phyloP scores from a whole-genome alignment of 92 coral and sea anemone genomes.

The Porites cylindrica region DNA sequence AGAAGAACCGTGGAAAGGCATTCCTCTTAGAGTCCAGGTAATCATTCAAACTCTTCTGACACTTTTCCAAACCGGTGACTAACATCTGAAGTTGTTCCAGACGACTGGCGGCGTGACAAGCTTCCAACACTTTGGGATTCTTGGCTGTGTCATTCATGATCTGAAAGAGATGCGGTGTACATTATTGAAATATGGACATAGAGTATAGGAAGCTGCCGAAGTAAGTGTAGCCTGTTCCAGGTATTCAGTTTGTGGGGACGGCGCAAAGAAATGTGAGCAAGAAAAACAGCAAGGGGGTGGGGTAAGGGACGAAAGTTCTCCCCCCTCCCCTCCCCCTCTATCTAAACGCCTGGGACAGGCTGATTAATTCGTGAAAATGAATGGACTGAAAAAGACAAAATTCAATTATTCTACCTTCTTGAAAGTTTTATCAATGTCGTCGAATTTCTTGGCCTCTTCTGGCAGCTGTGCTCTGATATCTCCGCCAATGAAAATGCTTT shows the following conservation, averaged over 20 bases:
- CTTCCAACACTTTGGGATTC: conserved; percentile 96
- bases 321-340: too few species aligned
- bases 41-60: conserved; percentile 98
- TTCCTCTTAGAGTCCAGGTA: conserved; percentile 99
- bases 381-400: neutral
- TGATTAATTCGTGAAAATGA: too few species aligned
- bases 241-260: too few species aligned
- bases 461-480: conserved; percentile 99
- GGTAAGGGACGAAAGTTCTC: too few species aligned
- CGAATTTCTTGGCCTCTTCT: conserved; percentile 98
- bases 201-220: neutral
- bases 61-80: conserved; percentile 96
- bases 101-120: conserved; percentile 96
- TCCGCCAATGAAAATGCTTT: conserved; percentile 98
- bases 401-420: conserved; percentile 80
- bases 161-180: conserved; percentile 44
- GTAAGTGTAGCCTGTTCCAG: too few species aligned
- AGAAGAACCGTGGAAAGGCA: conserved; percentile 99
- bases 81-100: conserved; percentile 95
- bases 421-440: conserved; percentile 97
- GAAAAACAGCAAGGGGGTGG: too few species aligned
- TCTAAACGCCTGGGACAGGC: too few species aligned
- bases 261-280: too few species aligned
- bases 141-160: conserved; percentile 97
- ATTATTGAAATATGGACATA: neutral